Conservation (phyloP, 2,113 vertebrate genomes). For the Mirounga angustirostris region DNA sequence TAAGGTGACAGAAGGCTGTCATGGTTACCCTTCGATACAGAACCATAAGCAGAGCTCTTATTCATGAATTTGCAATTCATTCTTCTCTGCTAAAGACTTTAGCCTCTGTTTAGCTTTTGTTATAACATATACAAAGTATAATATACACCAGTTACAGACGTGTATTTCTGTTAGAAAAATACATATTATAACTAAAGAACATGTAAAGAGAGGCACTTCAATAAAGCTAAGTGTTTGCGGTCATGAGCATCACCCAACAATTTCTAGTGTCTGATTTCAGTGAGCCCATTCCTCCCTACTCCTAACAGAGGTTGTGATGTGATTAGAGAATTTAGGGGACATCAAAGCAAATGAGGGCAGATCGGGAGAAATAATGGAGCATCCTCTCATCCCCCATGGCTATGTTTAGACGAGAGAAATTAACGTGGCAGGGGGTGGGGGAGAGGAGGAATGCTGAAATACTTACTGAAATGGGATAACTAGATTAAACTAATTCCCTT, state of each 20-base stretch:
- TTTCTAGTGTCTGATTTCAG: slow-evolving; percentile 80
- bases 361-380: slow-evolving; percentile 61
- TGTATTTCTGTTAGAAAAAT: slow-evolving; percentile 85
- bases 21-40: background rate
- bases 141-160: slow-evolving; percentile 82
- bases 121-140: slow-evolving; percentile 80
- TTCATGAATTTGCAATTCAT: slow-evolving; percentile 58
- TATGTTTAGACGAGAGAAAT: slow-evolving; percentile 51
- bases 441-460: background rate
- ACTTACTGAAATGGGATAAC: slow-evolving; percentile 53
- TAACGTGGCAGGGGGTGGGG: background rate
- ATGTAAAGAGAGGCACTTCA: slow-evolving; percentile 85
- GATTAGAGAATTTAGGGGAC: slow-evolving; percentile 73
- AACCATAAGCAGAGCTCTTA: background rate
- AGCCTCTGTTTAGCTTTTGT: slow-evolving; percentile 75
- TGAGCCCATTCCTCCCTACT: slow-evolving; percentile 83
- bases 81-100: slow-evolving; percentile 83
- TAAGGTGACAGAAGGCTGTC: slow-evolving; percentile 19
- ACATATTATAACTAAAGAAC: slow-evolving; percentile 84
- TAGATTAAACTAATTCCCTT: background rate
- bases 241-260: slow-evolving; percentile 80
- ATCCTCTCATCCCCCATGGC: slow-evolving; percentile 54
- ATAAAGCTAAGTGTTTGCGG: slow-evolving; percentile 84
- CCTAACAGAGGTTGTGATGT: slow-evolving; percentile 79
- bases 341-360: slow-evolving; percentile 65